A percentile compares a stretch with the other conserved stretches of the same genome.
These are phyloP conservation scores for Drosophila hydei DNA, from an alignment of 1,140 invertebrate species.

Conservation along the genomic window DNA sequence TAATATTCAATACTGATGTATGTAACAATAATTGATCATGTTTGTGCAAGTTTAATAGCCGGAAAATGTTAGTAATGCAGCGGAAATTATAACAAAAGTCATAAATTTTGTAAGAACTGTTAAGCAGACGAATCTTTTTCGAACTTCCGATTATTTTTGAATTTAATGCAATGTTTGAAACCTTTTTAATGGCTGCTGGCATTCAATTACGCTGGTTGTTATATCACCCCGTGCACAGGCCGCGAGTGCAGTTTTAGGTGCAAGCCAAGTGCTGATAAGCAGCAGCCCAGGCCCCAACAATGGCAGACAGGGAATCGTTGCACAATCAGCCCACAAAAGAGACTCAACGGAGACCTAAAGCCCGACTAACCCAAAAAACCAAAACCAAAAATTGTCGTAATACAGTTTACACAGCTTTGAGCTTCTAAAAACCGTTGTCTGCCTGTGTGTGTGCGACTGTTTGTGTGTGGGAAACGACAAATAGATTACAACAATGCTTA, in stretches of 20 bases:
- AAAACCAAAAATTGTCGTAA: slow-evolving; percentile 61
- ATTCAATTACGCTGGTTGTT: slow-evolving; percentile 32
- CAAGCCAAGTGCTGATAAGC: slow-evolving; percentile 61
- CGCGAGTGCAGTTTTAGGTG: slow-evolving; percentile 29
- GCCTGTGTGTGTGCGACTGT: slow-evolving; percentile 23
- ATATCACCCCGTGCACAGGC: slow-evolving; percentile 35
- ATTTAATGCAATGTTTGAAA: slow-evolving; percentile 4
- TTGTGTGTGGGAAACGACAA: slow-evolving; percentile 65
- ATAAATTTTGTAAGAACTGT: slow-evolving; percentile 12
- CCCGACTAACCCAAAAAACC: slow-evolving; percentile 37
- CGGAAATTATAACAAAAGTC: slow-evolving; percentile 15
- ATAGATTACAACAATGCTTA: slow-evolving; percentile 80
- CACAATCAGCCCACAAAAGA: slow-evolving; percentile 72
- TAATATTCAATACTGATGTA: no score
- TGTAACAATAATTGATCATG: background rate
- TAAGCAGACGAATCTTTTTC: slow-evolving; percentile 11
- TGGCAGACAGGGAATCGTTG: slow-evolving; percentile 56
- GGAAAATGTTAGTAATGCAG: slow-evolving; percentile 7
- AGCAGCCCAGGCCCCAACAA: slow-evolving; percentile 51
- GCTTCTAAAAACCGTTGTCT: slow-evolving; percentile 62
- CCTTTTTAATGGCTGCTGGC: slow-evolving; percentile 24
- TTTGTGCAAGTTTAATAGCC: background rate
- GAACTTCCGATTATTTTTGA: background rate
- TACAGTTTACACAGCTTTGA: slow-evolving; percentile 61
- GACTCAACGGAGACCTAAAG: slow-evolving; percentile 28